phyloP scores from a whole-genome alignment of 2,888 invertebrate species.

The Coelopa pilipes region DNA sequence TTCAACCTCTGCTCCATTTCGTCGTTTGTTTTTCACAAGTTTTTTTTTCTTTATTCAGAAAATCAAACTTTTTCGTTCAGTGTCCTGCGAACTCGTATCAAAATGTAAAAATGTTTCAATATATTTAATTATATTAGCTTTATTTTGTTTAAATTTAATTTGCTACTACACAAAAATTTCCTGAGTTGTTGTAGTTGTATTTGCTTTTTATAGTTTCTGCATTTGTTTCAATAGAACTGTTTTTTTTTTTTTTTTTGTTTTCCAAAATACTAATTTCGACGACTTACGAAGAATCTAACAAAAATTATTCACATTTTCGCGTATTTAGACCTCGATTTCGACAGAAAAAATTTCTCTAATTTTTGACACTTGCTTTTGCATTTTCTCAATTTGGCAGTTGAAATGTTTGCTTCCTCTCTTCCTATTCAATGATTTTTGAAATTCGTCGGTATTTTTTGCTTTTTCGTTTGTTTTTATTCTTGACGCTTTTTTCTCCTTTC shows the following conservation, averaged over 20 bases:
- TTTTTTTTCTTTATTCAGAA: conserved; percentile 4
- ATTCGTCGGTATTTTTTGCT: conserved; percentile 8
- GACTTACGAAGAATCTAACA: background rate
- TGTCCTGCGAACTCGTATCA: background rate
- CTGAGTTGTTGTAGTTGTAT: conserved; percentile 18
- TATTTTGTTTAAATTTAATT: conserved; percentile 36
- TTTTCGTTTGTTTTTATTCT: conserved; percentile 30
- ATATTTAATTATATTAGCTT: conserved; percentile 35
- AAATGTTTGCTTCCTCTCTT: background rate
- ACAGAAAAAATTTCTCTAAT: background rate
- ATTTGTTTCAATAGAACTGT: background rate
- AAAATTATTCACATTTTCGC: background rate
- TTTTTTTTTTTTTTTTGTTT: background rate
- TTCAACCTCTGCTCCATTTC: background rate
- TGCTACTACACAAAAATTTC: conserved; percentile 39
- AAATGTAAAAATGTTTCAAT: conserved; percentile 10
- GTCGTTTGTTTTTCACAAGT: background rate
- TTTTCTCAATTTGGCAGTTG: too few relatives aligned
- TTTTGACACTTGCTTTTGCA: too few relatives aligned
- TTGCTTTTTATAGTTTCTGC: background rate
- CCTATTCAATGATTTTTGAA: conserved; percentile 22
- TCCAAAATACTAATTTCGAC: background rate
- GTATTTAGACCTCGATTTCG: background rate
- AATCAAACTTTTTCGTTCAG: too few relatives aligned
- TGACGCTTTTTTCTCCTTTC: conserved; percentile 25